Evolutionary conservation across 2,888 invertebrate genomes (phyloP).

Genomic region (Drosophila monieri): DNA sequence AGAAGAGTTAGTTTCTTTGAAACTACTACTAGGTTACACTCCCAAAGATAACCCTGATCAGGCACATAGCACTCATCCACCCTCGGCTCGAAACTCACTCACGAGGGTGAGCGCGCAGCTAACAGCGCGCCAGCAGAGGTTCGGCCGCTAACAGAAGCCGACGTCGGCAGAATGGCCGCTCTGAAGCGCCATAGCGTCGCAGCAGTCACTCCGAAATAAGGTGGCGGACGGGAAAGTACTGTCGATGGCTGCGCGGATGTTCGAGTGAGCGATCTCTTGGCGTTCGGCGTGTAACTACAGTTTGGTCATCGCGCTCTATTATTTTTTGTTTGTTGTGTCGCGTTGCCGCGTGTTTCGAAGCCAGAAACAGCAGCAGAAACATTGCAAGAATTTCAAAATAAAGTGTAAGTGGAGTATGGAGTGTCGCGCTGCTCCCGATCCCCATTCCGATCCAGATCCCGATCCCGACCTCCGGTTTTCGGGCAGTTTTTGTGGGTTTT

Average conservation of each 20-base stretch:
- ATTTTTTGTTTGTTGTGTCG: slow-evolving; percentile 13
- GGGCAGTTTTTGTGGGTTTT: slow-evolving; percentile 58
- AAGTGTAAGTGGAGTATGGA: slow-evolving; percentile 10
- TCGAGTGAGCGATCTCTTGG: slow-evolving; percentile 4
- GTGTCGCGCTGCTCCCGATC: background rate
- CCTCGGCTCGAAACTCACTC: too few relatives aligned
- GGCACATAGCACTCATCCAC: too few relatives aligned
- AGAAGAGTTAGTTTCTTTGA: too few relatives aligned
- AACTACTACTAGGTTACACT: too few relatives aligned
- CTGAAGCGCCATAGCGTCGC: background rate
- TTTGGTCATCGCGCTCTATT: slow-evolving; percentile 15
- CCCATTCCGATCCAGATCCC: background rate
- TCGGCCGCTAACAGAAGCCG: background rate
- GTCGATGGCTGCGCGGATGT: slow-evolving; percentile 1
- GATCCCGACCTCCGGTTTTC: slow-evolving; percentile 13
- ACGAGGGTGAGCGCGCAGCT: background rate
- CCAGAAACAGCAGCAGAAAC: background rate
- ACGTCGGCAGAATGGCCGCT: background rate
- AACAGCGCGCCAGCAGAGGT: background rate
- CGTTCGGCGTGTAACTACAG: slow-evolving; percentile 5
- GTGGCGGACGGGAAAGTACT: background rate
- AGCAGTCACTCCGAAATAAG: background rate
- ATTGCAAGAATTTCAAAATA: background rate
- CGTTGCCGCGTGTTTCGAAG: slow-evolving; percentile 16
- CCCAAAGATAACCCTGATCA: too few relatives aligned